Evolutionary conservation across 2,888 invertebrate genomes (phyloP).

Genomic region (Nudaria mundana): DNA sequence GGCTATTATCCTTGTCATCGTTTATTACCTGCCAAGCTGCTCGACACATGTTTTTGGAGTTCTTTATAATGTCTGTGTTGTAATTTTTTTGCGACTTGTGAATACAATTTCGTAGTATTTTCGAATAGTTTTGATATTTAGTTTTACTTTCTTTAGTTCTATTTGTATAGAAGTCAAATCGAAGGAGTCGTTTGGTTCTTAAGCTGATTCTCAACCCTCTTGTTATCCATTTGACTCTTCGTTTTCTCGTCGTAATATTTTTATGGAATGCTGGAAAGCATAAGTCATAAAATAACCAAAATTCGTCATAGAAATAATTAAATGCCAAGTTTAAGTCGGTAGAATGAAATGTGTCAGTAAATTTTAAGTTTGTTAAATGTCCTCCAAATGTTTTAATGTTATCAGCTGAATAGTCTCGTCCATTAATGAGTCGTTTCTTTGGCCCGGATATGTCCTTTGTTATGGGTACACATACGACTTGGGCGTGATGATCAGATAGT

Average conservation of each 20-base stretch:
- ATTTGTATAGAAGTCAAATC: neutral
- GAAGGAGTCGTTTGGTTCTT: neutral
- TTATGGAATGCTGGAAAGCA: neutral
- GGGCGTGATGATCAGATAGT: neutral
- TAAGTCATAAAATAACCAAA: neutral
- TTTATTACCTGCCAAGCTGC: neutral
- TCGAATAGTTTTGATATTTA: neutral
- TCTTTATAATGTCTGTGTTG: neutral
- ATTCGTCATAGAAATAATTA: neutral
- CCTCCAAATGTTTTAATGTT: neutral
- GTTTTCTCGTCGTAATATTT: neutral
- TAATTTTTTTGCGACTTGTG: neutral
- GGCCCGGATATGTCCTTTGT: neutral
- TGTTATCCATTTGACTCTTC: neutral
- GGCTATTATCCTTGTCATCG: neutral
- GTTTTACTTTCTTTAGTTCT: neutral
- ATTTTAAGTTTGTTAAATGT: neutral
- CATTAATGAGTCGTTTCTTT: neutral
- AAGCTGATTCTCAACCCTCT: neutral
- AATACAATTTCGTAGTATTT: conserved; percentile 2
- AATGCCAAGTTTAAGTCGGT: neutral
- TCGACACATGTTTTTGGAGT: neutral
- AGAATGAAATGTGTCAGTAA: neutral
- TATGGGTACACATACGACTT: neutral
- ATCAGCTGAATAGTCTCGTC: neutral